Evolutionary conservation across 2,797 vertebrate species (phyloP).

Genomic region (Clarias laeviceps): DNA sequence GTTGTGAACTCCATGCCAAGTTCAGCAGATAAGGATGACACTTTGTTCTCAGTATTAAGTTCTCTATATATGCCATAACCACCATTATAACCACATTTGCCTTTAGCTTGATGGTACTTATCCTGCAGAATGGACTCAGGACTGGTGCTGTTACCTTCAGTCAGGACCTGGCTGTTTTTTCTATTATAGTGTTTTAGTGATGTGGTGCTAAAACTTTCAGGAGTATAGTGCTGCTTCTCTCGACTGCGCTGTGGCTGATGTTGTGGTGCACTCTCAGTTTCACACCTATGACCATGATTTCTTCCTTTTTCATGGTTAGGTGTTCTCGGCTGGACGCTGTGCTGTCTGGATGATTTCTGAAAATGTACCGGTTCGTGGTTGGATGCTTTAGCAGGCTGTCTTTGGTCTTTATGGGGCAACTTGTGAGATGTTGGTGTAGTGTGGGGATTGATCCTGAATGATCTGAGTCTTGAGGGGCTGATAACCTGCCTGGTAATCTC

Average conservation of each 20-base stretch:
- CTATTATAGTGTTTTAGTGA: slow-evolving; percentile 55
- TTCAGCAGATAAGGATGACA: slow-evolving; percentile 13
- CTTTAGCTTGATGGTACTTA: slow-evolving; percentile 56
- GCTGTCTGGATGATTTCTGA: slow-evolving; percentile 49
- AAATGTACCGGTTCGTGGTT: slow-evolving; percentile 52
- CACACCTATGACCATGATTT: slow-evolving; percentile 50
- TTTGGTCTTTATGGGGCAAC: slow-evolving; percentile 23
- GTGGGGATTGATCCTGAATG: slow-evolving; percentile 66
- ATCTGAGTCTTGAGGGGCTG: slow-evolving; percentile 76
- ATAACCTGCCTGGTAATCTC: slow-evolving; percentile 84
- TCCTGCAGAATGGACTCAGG: slow-evolving; percentile 62
- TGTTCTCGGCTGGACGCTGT: slow-evolving; percentile 49
- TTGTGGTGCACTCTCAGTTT: slow-evolving; percentile 56
- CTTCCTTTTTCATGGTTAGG: slow-evolving; percentile 12
- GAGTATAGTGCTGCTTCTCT: slow-evolving; percentile 48
- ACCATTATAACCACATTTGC: slow-evolving; percentile 50
- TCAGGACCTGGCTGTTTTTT: slow-evolving; percentile 58
- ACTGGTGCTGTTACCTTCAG: slow-evolving; percentile 71
- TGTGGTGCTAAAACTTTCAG: slow-evolving; percentile 57
- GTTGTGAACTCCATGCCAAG: slow-evolving; percentile 63
- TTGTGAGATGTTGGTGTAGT: slow-evolving; percentile 23
- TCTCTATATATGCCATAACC: slow-evolving; percentile 33
- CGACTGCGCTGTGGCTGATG: slow-evolving; percentile 27
- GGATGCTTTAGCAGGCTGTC: slow-evolving; percentile 31
- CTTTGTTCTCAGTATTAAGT: slow-evolving; percentile 35